Conservation (phyloP, 2,888 invertebrate species). For the Euproctis similis region DNA sequence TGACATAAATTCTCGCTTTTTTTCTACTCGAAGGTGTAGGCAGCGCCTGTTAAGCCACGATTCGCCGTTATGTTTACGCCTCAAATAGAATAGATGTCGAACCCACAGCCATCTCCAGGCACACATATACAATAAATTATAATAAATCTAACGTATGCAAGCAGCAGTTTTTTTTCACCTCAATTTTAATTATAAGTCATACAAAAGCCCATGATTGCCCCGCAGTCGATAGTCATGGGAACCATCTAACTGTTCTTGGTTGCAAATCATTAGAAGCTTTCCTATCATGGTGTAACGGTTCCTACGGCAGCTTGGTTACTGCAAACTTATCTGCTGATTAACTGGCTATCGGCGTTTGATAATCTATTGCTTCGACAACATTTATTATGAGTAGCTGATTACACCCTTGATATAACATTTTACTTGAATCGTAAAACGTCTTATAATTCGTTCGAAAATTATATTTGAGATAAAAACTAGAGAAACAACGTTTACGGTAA, state of each 20-base stretch:
- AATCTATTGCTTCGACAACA: constrained; percentile 19
- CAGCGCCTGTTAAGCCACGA: too few species aligned
- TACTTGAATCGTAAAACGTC: too few species aligned
- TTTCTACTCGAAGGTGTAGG: too few species aligned
- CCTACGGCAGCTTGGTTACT: constrained; percentile 40
- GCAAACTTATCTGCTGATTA: constrained; percentile 27
- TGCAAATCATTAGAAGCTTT: constrained; percentile 45
- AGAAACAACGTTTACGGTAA: too few species aligned
- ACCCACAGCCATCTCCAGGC: too few species aligned
- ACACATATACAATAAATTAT: constrained; percentile 5
- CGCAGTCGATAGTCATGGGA: constrained; percentile 24
- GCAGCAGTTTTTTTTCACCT: constrained; percentile 11
- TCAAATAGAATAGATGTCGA: too few species aligned
- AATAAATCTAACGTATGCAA: constrained; percentile 13
- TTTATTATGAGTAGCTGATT: constrained; percentile 11
- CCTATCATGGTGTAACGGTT: constrained; percentile 60
- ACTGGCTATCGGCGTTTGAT: constrained; percentile 26
- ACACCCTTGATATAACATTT: too few species aligned
- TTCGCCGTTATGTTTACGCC: too few species aligned
- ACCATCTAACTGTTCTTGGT: constrained; percentile 58
- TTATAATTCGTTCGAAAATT: too few species aligned
- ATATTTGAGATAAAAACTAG: too few species aligned
- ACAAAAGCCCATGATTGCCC: constrained; percentile 19
- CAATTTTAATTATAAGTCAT: constrained; percentile 13
- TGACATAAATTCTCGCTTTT: too few species aligned